Evolutionary conservation across 2,888 invertebrate genomes (phyloP).

Genomic region (Acleris cristana): DNA sequence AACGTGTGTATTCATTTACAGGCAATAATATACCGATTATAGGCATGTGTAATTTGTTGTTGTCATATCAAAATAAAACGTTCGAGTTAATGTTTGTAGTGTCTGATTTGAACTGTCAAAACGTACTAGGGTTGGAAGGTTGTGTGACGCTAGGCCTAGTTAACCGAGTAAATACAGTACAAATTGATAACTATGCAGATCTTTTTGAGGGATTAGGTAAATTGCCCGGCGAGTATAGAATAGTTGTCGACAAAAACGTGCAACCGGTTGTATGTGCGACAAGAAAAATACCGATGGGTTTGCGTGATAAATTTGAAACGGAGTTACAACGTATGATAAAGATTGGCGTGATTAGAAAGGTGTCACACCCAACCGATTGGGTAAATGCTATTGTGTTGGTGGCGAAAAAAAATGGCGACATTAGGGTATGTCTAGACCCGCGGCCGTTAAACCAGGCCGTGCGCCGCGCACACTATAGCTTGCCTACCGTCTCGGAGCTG

Average conservation of each 20-base stretch:
- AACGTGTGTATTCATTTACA: conserved; percentile 32
- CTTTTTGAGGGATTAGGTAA: conserved; percentile 42
- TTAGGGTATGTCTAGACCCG: conserved; percentile 41
- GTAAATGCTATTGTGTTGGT: conserved; percentile 44
- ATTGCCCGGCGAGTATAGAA: conserved; percentile 40
- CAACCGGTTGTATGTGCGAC: conserved; percentile 40
- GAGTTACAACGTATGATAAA: conserved; percentile 37
- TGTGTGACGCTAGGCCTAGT: conserved; percentile 2
- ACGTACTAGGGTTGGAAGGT: conserved; percentile 7
- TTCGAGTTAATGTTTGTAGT: conserved; percentile 21
- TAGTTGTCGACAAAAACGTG: conserved; percentile 38
- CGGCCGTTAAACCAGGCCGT: conserved; percentile 39
- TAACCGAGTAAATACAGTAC: not conserved
- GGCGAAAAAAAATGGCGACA: conserved; percentile 40
- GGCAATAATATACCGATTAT: conserved; percentile 28
- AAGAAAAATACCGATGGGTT: conserved; percentile 43
- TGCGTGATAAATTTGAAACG: conserved; percentile 38
- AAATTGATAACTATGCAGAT: conserved; percentile 34
- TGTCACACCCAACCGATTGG: conserved; percentile 41
- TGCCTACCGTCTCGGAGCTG: conserved; percentile 39
- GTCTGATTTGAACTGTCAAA: conserved; percentile 11
- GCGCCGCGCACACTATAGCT: conserved; percentile 39
- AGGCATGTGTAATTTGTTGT: conserved; percentile 14
- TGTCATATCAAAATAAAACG: conserved; percentile 17
- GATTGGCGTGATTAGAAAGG: conserved; percentile 38